A percentile compares a stretch with the other conserved stretches of the same genome.
phyloP scores from a whole-genome alignment of 2,113 vertebrate genomes.

The Thryonomys swinderianus region DNA sequence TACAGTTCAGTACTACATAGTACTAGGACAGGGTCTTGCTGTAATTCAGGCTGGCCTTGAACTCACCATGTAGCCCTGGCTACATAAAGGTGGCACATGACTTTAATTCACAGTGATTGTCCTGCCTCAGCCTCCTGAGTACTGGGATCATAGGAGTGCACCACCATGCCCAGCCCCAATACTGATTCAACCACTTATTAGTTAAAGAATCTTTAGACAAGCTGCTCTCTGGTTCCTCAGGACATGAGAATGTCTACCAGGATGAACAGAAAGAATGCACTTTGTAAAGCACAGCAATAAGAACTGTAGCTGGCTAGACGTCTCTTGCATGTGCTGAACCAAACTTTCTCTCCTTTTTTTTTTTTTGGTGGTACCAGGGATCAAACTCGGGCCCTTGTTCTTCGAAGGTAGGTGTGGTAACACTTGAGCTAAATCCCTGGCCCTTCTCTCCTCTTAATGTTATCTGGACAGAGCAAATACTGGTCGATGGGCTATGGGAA shows the following conservation, averaged over 20 bases:
- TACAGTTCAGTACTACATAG: not conserved
- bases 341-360: not conserved
- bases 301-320: not conserved
- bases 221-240: not conserved
- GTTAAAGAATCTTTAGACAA: not conserved
- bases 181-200: not conserved
- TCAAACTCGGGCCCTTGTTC: no score
- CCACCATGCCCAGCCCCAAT: not conserved
- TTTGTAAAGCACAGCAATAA: not conserved
- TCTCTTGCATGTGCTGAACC: not conserved
- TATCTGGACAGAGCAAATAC: not conserved
- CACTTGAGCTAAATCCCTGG: no score
- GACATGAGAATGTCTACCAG: not conserved
- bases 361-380: no score
- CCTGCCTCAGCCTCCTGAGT: not conserved
- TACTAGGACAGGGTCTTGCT: not conserved
- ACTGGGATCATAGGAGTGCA: not conserved
- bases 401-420: no score
- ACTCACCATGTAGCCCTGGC: not conserved
- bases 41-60: not conserved
- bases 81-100: no score
- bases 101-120: not conserved
- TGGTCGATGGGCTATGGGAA: not conserved
- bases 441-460: slow-evolving; percentile 21
- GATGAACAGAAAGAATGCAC: not conserved